These are phyloP conservation scores for Microtus montanus DNA, from an alignment of 2,113 vertebrate species.

Conservation along the genomic window DNA sequence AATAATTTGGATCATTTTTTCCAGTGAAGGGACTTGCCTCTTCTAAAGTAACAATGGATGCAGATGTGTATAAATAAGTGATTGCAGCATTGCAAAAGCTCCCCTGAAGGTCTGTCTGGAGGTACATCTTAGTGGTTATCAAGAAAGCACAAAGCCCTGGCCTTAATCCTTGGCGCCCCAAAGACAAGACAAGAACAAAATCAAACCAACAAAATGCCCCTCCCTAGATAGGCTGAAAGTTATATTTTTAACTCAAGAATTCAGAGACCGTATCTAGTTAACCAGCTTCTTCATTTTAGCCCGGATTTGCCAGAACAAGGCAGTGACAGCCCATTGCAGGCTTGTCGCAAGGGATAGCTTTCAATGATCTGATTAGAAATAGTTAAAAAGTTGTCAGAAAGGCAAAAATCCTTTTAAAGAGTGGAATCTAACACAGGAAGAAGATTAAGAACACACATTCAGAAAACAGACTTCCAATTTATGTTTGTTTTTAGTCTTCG, in stretches of 20 bases:
- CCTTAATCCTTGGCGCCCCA: neutral
- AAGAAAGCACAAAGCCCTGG: no score
- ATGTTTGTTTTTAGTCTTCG: neutral
- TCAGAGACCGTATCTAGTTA: neutral
- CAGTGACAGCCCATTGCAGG: neutral
- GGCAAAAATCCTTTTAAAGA: neutral
- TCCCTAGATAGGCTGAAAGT: neutral
- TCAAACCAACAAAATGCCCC: neutral
- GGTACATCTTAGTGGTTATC: neutral
- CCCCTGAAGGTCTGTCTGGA: neutral
- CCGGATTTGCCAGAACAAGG: neutral
- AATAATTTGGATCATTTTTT: slow-evolving; percentile 20
- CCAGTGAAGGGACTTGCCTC: neutral
- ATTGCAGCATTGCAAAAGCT: slow-evolving; percentile 15
- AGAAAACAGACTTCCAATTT: slow-evolving; percentile 16
- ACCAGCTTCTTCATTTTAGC: neutral
- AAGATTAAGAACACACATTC: neutral
- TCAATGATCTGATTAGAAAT: neutral
- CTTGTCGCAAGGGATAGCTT: neutral
- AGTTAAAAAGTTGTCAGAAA: neutral
- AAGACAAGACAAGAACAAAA: neutral
- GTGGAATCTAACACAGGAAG: neutral
- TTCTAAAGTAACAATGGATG: neutral
- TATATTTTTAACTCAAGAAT: neutral
- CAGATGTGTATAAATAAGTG: neutral